Evolutionary conservation across 2,888 invertebrate species (phyloP).

Genomic region (Tiliacea citrago): DNA sequence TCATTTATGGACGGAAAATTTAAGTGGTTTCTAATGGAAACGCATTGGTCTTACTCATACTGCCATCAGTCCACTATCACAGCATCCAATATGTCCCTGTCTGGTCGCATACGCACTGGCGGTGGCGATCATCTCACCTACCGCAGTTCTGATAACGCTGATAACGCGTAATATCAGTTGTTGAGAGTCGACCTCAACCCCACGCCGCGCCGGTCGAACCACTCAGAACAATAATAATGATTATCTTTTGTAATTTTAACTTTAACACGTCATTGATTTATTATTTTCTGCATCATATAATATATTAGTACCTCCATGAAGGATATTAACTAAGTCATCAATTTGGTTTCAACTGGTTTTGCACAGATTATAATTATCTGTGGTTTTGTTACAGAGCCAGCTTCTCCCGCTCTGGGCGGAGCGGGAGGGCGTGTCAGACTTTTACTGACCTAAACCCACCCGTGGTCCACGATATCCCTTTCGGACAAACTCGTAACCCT

Average conservation of each 20-base stretch:
- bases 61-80: background rate
- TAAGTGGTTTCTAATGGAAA: background rate
- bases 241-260: slow-evolving; percentile 3
- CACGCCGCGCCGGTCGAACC: background rate
- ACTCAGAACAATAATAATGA: background rate
- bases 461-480: too few relatives aligned
- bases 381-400: too few relatives aligned
- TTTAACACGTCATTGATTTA: background rate
- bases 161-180: slow-evolving; percentile 1
- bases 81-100: background rate
- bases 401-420: too few relatives aligned
- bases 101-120: background rate
- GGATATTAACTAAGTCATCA: too few relatives aligned
- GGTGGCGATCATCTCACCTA: slow-evolving; percentile 33
- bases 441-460: too few relatives aligned
- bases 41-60: background rate
- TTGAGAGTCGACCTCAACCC: slow-evolving; percentile 27
- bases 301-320: too few relatives aligned
- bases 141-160: slow-evolving; percentile 27
- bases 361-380: too few relatives aligned
- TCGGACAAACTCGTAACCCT: too few relatives aligned
- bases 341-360: too few relatives aligned
- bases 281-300: too few relatives aligned
- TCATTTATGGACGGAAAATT: too few relatives aligned
- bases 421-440: too few relatives aligned